Conservation (phyloP, 1,140 invertebrate genomes). For the Laodelphax striatellus region DNA sequence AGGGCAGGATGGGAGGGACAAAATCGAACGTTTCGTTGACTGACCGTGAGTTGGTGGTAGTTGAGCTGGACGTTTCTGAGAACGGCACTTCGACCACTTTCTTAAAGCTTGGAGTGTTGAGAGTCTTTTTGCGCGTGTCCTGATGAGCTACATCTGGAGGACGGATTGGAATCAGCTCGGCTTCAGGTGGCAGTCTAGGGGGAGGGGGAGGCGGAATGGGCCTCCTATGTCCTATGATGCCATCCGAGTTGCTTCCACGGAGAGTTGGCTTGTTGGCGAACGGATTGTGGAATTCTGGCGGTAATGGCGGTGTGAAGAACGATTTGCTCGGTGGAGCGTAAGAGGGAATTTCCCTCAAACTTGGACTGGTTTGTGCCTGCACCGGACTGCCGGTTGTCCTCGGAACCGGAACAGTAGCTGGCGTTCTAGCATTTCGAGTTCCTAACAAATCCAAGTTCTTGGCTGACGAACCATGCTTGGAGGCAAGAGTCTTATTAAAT, state of each 20-base stretch:
- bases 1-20: conserved; percentile 46
- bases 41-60: conserved; percentile 21
- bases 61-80: conserved; percentile 23
- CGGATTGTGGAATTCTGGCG: conserved; percentile 63
- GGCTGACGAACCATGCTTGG: conserved; percentile 16
- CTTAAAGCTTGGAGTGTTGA: conserved; percentile 49
- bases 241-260: conserved; percentile 45
- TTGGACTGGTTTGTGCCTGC: conserved; percentile 15
- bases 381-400: not conserved
- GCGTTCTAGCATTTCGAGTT: conserved; percentile 16
- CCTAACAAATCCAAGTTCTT: conserved; percentile 15
- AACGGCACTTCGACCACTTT: conserved; percentile 24
- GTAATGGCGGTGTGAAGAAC: conserved; percentile 65
- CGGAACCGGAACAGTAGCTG: conserved; percentile 16
- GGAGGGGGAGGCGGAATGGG: conserved; percentile 53
- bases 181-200: conserved; percentile 58
- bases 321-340: conserved; percentile 64
- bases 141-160: conserved; percentile 41
- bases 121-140: conserved; percentile 45
- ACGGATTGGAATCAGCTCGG: conserved; percentile 65
- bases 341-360: conserved; percentile 49
- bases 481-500: conserved; percentile 24
- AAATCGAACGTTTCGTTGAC: conserved; percentile 40
- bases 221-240: conserved; percentile 14
- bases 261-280: conserved; percentile 74